Evolutionary conservation across 2,113 vertebrate genomes (phyloP).

Genomic region (Arenaria interpres): DNA sequence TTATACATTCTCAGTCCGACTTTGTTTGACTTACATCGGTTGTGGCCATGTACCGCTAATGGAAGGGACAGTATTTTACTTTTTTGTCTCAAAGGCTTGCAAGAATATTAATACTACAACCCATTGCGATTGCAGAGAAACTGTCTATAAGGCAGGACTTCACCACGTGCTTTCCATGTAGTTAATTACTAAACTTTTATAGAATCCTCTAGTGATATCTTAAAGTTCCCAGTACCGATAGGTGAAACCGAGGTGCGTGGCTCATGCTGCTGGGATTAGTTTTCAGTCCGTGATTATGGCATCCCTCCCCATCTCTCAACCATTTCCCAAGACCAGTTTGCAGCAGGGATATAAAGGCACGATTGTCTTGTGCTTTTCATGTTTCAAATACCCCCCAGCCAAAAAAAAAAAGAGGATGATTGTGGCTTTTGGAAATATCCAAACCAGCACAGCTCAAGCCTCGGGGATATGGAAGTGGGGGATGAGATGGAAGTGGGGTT

Average conservation of each 20-base stretch:
- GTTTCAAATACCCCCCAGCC: too few relatives aligned
- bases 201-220: neutral
- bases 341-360: neutral
- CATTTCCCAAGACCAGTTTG: neutral
- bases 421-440: neutral
- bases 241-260: rapidly evolving
- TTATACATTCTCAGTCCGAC: neutral
- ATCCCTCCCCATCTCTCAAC: neutral
- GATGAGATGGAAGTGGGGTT: rapidly evolving
- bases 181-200: neutral
- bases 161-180: rapidly evolving
- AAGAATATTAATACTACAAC: neutral
- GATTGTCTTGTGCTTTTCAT: rapidly evolving
- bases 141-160: rapidly evolving
- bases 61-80: too few relatives aligned
- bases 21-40: rapidly evolving
- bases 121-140: neutral
- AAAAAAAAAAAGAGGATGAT: rapidly evolving
- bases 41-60: rapidly evolving
- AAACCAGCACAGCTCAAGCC: neutral
- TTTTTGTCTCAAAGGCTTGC: rapidly evolving
- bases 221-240: rapidly evolving
- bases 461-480: rapidly evolving
- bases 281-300: rapidly evolving
- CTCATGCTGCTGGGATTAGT: rapidly evolving